Conservation (phyloP, 2,113 vertebrate species). For the Beaufortia kweichowensis region DNA sequence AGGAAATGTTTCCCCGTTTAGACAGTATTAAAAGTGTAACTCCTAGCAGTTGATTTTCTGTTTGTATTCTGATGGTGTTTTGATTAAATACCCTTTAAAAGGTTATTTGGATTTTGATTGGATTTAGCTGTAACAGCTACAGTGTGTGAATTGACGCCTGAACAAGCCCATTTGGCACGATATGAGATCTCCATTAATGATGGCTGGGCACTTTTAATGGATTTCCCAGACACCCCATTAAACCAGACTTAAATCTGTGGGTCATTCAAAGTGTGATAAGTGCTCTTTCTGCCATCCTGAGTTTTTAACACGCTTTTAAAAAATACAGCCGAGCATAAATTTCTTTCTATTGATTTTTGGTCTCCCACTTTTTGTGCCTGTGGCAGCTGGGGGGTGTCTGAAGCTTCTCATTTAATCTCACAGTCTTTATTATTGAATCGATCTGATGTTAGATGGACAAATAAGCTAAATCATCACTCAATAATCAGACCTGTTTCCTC, state of each 20-base stretch:
- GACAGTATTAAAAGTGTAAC: too few relatives aligned
- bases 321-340: conserved; percentile 62
- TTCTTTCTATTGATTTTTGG: conserved; percentile 63
- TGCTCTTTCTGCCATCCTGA: conserved; percentile 57
- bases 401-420: conserved; percentile 49
- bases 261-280: conserved; percentile 63
- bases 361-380: conserved; percentile 42
- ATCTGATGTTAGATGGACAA: conserved; percentile 49
- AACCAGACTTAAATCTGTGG: conserved; percentile 61
- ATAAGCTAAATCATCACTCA: conserved; percentile 61
- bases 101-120: conserved; percentile 40
- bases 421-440: conserved; percentile 49
- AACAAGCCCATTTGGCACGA: conserved; percentile 60
- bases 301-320: conserved; percentile 62
- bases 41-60: neutral
- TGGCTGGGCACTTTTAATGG: conserved; percentile 60
- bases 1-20: too few relatives aligned
- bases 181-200: conserved; percentile 62
- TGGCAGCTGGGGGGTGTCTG: conserved; percentile 31
- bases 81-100: conserved; percentile 11
- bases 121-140: conserved; percentile 25
- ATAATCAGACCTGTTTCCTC: conserved; percentile 46
- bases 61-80: conserved; percentile 6
- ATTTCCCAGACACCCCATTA: conserved; percentile 58
- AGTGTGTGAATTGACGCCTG: conserved; percentile 54